phyloP scores from a whole-genome alignment of 92 coral and sea anemone species.

The Diadumene lineata region DNA sequence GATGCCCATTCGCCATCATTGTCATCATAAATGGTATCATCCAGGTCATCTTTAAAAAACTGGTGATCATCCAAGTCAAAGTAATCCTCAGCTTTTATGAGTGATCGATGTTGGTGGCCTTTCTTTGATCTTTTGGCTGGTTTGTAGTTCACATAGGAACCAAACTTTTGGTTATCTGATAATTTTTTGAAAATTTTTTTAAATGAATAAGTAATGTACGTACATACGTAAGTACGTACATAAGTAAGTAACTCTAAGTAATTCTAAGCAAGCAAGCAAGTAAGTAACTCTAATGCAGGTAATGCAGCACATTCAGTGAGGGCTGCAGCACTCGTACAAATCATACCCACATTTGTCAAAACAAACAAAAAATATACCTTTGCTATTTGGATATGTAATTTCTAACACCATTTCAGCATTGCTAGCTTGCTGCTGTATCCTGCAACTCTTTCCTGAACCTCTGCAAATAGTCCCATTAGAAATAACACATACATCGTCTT shows the following conservation, averaged over 20 bases:
- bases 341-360: too few relatives aligned
- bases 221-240: too few relatives aligned
- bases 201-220: too few relatives aligned
- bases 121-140: neutral
- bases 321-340: too few relatives aligned
- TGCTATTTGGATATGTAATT: conserved; percentile 50
- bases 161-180: neutral
- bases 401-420: conserved; percentile 49
- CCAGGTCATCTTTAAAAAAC: neutral
- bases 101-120: neutral
- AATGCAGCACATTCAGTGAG: too few relatives aligned
- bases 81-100: neutral
- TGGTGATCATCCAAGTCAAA: conserved; percentile 3
- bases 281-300: too few relatives aligned
- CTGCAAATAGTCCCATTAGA: conserved; percentile 36
- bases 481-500: conserved; percentile 52
- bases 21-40: conserved; percentile 4
- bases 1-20: neutral
- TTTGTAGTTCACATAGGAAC: neutral
- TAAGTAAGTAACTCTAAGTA: too few relatives aligned
- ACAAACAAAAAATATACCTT: conserved; percentile 16
- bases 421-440: conserved; percentile 6
- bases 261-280: too few relatives aligned
- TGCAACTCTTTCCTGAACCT: conserved; percentile 46
- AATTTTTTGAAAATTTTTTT: neutral